A percentile compares a stretch with the other conserved stretches of the same genome.
Conservation (phyloP, 2,888 invertebrate species). For the Hypena proboscidalis region DNA sequence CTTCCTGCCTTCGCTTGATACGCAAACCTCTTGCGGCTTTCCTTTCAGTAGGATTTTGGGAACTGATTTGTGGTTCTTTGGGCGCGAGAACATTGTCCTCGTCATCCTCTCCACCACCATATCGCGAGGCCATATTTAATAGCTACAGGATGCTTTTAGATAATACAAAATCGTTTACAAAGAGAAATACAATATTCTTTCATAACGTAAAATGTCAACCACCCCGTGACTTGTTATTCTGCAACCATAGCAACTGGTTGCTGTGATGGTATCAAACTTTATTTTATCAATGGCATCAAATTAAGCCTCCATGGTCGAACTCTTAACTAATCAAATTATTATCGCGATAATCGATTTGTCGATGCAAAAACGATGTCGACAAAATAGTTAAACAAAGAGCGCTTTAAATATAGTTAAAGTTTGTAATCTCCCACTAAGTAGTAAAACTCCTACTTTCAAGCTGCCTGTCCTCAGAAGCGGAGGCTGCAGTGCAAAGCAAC, state of each 20-base stretch:
- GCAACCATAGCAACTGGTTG: conserved; percentile 24
- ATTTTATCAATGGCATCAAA: neutral
- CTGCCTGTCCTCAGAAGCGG: too few species aligned
- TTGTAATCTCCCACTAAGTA: too few species aligned
- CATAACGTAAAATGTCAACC: conserved; percentile 9
- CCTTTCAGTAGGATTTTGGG: conserved; percentile 88
- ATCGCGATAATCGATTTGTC: too few species aligned
- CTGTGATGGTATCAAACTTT: neutral
- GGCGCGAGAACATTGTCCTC: conserved; percentile 77
- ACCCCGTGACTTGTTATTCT: neutral
- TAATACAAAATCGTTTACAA: conserved; percentile 5
- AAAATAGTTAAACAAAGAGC: too few species aligned
- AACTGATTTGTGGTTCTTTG: conserved; percentile 86
- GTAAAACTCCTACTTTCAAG: too few species aligned
- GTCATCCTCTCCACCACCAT: conserved; percentile 58
- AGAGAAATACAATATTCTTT: conserved; percentile 13
- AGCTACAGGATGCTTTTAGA: too few species aligned
- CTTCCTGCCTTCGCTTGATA: conserved; percentile 87
- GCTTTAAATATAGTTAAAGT: too few species aligned
- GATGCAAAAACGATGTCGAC: too few species aligned
- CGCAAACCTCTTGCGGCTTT: conserved; percentile 89
- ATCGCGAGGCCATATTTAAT: conserved; percentile 56
- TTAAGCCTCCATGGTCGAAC: too few species aligned
- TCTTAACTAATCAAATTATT: too few species aligned
- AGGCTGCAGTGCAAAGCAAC: neutral